Percentiles rank a stretch among this genome's conserved stretches.
Conservation (phyloP, 2,888 invertebrate species). For the Thereva unica region DNA sequence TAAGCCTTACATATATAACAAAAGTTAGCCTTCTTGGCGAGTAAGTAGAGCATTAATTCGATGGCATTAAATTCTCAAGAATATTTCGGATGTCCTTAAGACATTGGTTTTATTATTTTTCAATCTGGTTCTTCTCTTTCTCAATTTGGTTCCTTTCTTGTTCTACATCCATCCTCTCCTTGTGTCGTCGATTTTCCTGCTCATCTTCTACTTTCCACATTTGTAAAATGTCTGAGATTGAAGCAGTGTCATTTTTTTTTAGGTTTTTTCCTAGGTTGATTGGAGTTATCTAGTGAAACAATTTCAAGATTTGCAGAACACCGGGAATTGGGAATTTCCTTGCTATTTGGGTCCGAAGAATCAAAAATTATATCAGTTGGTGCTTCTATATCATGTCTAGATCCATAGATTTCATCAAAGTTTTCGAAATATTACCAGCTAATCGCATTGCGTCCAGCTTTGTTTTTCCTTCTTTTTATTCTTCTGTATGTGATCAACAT, state of each 20-base stretch:
- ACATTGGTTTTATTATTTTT: background rate
- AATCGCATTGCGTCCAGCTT: background rate
- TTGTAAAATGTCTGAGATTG: no score
- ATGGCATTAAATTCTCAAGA: background rate
- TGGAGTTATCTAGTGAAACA: no score
- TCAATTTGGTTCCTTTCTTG: background rate
- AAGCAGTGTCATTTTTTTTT: no score
- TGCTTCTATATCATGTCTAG: background rate
- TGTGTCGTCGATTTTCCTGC: background rate
- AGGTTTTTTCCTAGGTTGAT: no score
- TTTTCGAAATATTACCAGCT: background rate
- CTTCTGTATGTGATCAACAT: background rate
- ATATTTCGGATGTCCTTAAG: background rate
- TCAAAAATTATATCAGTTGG: background rate
- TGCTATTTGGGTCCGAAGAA: background rate
- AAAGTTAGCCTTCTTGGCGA: no score
- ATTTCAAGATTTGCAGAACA: no score
- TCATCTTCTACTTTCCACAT: background rate
- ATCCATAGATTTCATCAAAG: background rate
- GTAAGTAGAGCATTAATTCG: background rate
- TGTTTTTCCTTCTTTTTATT: background rate
- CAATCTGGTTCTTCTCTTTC: background rate
- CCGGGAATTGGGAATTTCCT: no score
- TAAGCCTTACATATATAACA: background rate
- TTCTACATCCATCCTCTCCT: background rate